These are phyloP conservation scores for Phortica magna DNA, from an alignment of 2,888 invertebrate genomes.

Conservation along the genomic window DNA sequence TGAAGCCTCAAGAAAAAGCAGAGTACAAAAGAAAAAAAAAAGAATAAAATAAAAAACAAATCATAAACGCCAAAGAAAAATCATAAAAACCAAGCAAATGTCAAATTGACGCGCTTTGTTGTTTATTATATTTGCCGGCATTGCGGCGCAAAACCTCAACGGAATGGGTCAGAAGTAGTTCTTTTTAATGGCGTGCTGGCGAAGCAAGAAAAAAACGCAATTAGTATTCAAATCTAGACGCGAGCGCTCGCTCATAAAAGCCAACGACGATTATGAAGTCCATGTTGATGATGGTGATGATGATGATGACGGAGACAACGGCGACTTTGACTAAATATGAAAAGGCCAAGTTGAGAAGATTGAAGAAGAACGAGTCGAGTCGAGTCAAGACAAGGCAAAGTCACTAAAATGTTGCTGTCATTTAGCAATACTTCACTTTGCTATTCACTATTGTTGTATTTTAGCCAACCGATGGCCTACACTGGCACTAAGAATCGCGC, in stretches of 20 bases:
- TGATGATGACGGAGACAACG: slow-evolving; percentile 61
- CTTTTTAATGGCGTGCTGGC: not conserved
- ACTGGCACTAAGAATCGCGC: slow-evolving; percentile 45
- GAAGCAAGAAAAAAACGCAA: slow-evolving; percentile 59
- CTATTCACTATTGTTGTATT: not conserved
- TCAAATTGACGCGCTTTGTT: slow-evolving; percentile 73
- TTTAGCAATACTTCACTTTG: slow-evolving; percentile 14
- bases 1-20: not conserved
- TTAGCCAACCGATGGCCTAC: slow-evolving; percentile 58
- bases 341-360: not conserved
- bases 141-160: slow-evolving; percentile 15
- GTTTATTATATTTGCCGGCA: slow-evolving; percentile 71
- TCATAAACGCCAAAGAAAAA: not conserved
- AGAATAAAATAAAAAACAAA: not conserved
- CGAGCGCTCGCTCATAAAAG: slow-evolving; percentile 42
- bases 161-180: slow-evolving; percentile 36
- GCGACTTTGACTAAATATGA: slow-evolving; percentile 44
- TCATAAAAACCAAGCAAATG: slow-evolving; percentile 58
- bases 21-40: slow-evolving; percentile 1
- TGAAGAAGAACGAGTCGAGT: not conserved
- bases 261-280: slow-evolving; percentile 60
- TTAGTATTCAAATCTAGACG: slow-evolving; percentile 70
- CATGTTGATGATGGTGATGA: not conserved
- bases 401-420: slow-evolving; percentile 13
- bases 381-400: not conserved